Evolutionary conservation across 2,113 vertebrate species (phyloP).

Genomic region (Irena cyanogastra): DNA sequence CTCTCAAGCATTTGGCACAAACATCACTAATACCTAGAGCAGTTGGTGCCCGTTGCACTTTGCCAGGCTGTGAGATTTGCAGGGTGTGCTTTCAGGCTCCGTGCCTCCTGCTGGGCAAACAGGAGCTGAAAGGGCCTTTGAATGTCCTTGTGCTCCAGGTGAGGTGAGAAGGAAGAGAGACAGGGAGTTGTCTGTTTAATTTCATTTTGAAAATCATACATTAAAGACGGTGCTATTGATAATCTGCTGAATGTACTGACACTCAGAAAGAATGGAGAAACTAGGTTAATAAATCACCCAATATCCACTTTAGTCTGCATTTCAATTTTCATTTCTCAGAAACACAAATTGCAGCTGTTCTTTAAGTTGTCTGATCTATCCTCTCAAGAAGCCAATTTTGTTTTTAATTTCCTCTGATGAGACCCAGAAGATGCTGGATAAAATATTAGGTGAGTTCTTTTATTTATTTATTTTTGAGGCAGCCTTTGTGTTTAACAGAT

Average conservation of each 20-base stretch:
- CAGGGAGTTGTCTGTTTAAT: conserved; percentile 21
- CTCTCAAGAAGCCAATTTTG: conserved; percentile 58
- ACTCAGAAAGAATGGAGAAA: conserved; percentile 30
- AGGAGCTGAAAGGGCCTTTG: not conserved
- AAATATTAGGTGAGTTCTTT: conserved; percentile 46
- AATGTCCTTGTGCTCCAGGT: not conserved
- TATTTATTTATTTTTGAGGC: conserved; percentile 4
- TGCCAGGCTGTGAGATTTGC: not conserved
- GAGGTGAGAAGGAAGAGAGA: not conserved
- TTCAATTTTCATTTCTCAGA: conserved; percentile 58
- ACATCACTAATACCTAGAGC: not conserved
- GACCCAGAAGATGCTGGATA: conserved; percentile 48
- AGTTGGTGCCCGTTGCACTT: not conserved
- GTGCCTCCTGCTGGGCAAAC: not conserved
- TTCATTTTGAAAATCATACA: conserved; percentile 19
- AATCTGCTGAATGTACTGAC: conserved; percentile 49
- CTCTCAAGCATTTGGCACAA: not conserved
- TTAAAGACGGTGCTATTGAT: conserved; percentile 45
- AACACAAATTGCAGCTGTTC: conserved; percentile 56
- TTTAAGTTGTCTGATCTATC: conserved; percentile 52
- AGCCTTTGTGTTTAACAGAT: not conserved
- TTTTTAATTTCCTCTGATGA: conserved; percentile 69
- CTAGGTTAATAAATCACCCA: conserved; percentile 62
- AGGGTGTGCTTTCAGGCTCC: not conserved
- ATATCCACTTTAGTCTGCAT: conserved; percentile 29